Evolutionary conservation across 2,113 vertebrate genomes (phyloP), one percentile per base, ranked within the genome.

Genomic region (Stigmatopora nigra): DNA sequence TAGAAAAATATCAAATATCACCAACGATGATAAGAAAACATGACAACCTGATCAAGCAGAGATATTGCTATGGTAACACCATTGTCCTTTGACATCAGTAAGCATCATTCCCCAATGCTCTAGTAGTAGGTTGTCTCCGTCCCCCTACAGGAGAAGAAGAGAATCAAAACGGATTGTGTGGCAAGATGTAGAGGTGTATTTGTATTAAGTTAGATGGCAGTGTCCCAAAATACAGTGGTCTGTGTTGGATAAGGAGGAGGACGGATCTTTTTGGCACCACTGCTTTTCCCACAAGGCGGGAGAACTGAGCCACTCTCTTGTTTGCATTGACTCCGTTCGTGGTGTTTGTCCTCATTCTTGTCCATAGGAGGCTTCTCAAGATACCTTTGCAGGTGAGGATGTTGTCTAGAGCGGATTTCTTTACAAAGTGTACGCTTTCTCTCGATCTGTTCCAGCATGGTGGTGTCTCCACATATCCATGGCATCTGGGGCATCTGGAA

Each of bases 361-460:
- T 86, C 85, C 1, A 67, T 53, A 46, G 78, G 65, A 61, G 79
- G 80, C 68, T 68, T 84, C 60, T 89, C 87, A 44, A 77, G 58
- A 53, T 58, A 80, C 55, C 89, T 92, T 88, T 93, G 94, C 48
- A 89, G 78, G 45, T 95, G 92, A 12, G 92, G 92, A 75, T 94
- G 93, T 84, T 95, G 94, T 48, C 93, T 91, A 74, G 94, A 93
- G 83, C 95, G 93, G 87, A 98, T 99, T 88, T 99, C 94, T 72
- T 89, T 91, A 87, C 97, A 99, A 72, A 99, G 91, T 79, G 92
- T 94, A 68, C 95, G 95, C 67, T 99, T 99, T 82, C 94, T 94
- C 89, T 98, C 95, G 69, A 99, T 99, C 91, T 95, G 95, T 75
- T 98, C 96, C 76, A 98, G 88, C 95, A 99, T 98, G 4, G 94